Evolutionary conservation across 2,888 invertebrate species (phyloP).

Genomic region (Bombylius major): DNA sequence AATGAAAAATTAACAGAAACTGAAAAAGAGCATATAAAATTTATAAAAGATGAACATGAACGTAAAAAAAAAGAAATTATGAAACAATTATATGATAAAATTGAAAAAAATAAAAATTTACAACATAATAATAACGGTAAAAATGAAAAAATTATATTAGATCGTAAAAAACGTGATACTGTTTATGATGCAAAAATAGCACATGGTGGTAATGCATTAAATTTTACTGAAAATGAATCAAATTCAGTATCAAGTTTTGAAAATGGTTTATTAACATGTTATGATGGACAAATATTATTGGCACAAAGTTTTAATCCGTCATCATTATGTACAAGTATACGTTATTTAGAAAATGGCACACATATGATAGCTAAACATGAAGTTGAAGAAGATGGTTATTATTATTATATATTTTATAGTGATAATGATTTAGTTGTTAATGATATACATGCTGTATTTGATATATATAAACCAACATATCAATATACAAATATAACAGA

Average conservation of each 20-base stretch:
- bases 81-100: background rate
- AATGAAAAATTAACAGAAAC: no score
- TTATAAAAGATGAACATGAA: no score
- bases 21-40: no score
- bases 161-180: slow-evolving; percentile 27
- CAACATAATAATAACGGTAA: no score
- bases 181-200: slow-evolving; percentile 60
- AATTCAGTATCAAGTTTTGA: slow-evolving; percentile 74
- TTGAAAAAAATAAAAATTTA: background rate
- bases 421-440: slow-evolving; percentile 70
- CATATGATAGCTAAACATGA: slow-evolving; percentile 59
- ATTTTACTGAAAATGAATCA: slow-evolving; percentile 44
- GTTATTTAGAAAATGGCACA: slow-evolving; percentile 50
- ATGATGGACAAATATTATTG: slow-evolving; percentile 60
- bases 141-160: no score
- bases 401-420: slow-evolving; percentile 81
- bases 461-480: slow-evolving; percentile 74
- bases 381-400: slow-evolving; percentile 65
- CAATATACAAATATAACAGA: slow-evolving; percentile 47
- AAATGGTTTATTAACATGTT: slow-evolving; percentile 60
- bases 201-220: slow-evolving; percentile 59
- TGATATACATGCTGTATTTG: slow-evolving; percentile 71
- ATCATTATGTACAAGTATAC: slow-evolving; percentile 51
- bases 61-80: background rate
- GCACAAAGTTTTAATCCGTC: slow-evolving; percentile 59